phyloP scores from a whole-genome alignment of 2,888 invertebrate genomes.

The Tetropium fuscum region DNA sequence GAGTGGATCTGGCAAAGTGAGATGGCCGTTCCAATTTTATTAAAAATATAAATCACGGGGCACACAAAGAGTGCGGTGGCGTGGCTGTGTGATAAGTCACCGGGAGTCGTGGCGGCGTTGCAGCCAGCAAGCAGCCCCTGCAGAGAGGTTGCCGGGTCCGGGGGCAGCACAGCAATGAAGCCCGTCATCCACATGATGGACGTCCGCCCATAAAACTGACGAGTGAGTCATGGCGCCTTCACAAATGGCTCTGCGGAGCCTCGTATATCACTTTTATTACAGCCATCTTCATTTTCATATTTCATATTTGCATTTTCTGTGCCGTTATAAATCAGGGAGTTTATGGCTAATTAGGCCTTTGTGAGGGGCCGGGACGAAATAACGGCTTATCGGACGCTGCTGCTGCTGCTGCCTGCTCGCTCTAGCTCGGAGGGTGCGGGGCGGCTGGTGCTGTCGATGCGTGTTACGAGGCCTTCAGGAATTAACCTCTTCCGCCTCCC shows the following conservation, averaged over 20 bases:
- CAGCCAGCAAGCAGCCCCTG: slow-evolving; percentile 45
- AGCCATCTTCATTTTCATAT: slow-evolving; percentile 73
- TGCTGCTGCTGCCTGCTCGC: slow-evolving; percentile 30
- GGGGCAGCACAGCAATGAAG: slow-evolving; percentile 68
- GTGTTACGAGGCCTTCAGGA: slow-evolving; percentile 45
- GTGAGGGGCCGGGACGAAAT: slow-evolving; percentile 64
- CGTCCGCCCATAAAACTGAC: slow-evolving; percentile 81
- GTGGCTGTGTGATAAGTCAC: slow-evolving; percentile 56
- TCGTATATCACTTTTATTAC: slow-evolving; percentile 85
- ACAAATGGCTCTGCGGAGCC: slow-evolving; percentile 82
- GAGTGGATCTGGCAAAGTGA: slow-evolving; percentile 34
- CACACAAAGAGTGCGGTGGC: slow-evolving; percentile 71
- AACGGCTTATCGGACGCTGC: slow-evolving; percentile 67
- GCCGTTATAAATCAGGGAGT: slow-evolving; percentile 74
- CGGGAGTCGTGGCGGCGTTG: slow-evolving; percentile 41
- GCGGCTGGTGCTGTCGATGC: slow-evolving; percentile 42
- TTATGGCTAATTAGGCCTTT: slow-evolving; percentile 75
- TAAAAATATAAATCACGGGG: slow-evolving; percentile 71
- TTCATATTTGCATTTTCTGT: slow-evolving; percentile 73
- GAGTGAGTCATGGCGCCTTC: slow-evolving; percentile 76
- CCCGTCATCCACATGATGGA: slow-evolving; percentile 78
- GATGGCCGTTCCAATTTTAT: slow-evolving; percentile 48
- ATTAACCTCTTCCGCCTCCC: slow-evolving; percentile 38
- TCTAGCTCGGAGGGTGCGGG: slow-evolving; percentile 20
- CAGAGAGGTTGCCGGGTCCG: slow-evolving; percentile 38